phyloP scores from a whole-genome alignment of 2,113 vertebrate genomes.

The Benitochromis conjunctus region DNA sequence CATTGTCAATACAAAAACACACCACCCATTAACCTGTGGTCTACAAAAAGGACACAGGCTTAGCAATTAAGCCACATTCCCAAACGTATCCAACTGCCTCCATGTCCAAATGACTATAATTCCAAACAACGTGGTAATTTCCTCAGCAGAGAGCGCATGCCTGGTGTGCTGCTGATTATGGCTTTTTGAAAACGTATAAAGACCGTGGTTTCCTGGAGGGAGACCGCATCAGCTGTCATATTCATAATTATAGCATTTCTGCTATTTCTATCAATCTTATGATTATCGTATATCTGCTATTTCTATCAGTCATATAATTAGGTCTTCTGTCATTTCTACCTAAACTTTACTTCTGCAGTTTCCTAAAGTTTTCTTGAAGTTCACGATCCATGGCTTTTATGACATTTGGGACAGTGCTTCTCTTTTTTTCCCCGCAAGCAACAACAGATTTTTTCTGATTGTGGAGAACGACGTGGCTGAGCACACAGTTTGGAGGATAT shows the following conservation, averaged over 20 bases:
- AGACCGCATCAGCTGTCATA: constrained; percentile 75
- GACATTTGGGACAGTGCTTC: not conserved
- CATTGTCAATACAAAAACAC: constrained; percentile 43
- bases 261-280: constrained; percentile 70
- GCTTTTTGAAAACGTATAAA: constrained; percentile 66
- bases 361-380: not conserved
- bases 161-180: constrained; percentile 70
- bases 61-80: constrained; percentile 69
- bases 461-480: not conserved
- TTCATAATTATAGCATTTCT: constrained; percentile 71
- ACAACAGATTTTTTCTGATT: not conserved
- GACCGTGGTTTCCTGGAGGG: constrained; percentile 68
- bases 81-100: constrained; percentile 61
- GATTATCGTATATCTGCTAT: constrained; percentile 66
- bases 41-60: constrained; percentile 55
- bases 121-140: constrained; percentile 74
- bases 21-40: constrained; percentile 65
- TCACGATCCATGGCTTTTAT: not conserved
- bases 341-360: constrained; percentile 3
- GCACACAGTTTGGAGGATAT: not conserved
- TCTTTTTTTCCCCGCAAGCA: not conserved
- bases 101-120: constrained; percentile 75
- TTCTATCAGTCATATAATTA: constrained; percentile 65
- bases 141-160: constrained; percentile 60
- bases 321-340: constrained; percentile 40